Conservation (phyloP, 2,797 vertebrate species). For the Darevskia nairensis region DNA sequence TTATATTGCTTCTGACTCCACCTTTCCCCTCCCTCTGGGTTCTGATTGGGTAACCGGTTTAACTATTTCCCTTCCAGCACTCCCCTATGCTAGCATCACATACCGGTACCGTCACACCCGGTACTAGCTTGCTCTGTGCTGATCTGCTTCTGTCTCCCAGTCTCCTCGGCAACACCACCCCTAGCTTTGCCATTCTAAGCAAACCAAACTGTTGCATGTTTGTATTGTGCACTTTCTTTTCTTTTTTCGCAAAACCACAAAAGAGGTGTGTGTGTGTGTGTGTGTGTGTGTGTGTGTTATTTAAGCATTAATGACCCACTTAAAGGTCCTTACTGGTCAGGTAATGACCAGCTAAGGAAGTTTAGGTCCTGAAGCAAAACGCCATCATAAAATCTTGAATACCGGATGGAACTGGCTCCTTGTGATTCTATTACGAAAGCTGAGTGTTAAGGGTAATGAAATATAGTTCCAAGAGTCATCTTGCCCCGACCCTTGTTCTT, state of each 20-base stretch:
- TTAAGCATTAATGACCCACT: conserved; percentile 75
- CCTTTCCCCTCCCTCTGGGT: no score
- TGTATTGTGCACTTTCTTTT: neutral
- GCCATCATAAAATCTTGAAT: conserved; percentile 70
- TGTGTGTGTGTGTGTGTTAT: conserved; percentile 33
- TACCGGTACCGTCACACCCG: no score
- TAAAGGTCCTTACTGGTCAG: conserved; percentile 75
- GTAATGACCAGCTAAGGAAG: conserved; percentile 75
- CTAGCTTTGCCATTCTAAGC: neutral
- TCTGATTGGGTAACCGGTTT: no score
- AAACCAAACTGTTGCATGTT: conserved; percentile 19
- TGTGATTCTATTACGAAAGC: conserved; percentile 66
- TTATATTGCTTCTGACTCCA: no score
- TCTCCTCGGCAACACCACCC: no score
- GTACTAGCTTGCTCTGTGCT: neutral
- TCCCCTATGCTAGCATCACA: no score
- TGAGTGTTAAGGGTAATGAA: conserved; percentile 65
- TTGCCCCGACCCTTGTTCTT: conserved; percentile 68
- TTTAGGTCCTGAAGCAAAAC: conserved; percentile 71
- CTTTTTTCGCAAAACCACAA: neutral
- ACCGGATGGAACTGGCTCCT: conserved; percentile 60
- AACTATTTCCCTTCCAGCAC: no score
- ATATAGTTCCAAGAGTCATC: conserved; percentile 69
- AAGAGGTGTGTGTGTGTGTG: neutral
- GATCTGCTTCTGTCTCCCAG: neutral